phyloP scores from a whole-genome alignment of 2,888 invertebrate species.

The Trachelus tabidus region DNA sequence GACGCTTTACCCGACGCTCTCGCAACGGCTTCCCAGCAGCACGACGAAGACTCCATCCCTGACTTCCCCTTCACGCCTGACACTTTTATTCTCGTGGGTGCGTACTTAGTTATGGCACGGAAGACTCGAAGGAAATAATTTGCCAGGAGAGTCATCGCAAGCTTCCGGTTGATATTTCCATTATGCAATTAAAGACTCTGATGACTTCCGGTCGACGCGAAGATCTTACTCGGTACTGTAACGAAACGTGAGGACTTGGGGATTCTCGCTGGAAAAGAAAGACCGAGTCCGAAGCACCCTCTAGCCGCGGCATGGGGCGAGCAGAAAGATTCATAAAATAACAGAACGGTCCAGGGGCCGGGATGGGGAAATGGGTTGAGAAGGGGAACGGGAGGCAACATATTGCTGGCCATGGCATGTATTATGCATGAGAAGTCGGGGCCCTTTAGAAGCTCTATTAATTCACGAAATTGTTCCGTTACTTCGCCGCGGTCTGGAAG shows the following conservation, averaged over 20 bases:
- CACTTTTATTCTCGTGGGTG: not conserved
- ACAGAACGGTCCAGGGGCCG: conserved; percentile 23
- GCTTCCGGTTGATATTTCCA: not conserved
- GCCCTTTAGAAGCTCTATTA: conserved; percentile 49
- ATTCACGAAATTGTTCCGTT: conserved; percentile 51
- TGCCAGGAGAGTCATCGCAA: not conserved
- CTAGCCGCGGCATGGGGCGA: conserved; percentile 19
- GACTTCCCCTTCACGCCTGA: not conserved
- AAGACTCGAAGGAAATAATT: not conserved
- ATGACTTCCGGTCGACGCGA: not conserved
- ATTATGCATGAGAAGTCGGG: conserved; percentile 59
- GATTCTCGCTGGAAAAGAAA: conserved; percentile 2
- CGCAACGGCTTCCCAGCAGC: not conserved
- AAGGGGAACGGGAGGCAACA: conserved; percentile 42
- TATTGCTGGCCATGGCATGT: conserved; percentile 59
- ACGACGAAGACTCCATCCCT: not conserved
- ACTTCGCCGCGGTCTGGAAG: not conserved
- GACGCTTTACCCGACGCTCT: not conserved
- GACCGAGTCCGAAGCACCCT: conserved; percentile 7
- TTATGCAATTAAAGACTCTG: not conserved
- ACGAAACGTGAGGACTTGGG: not conserved
- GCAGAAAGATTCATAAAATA: conserved; percentile 58
- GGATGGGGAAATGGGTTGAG: not conserved
- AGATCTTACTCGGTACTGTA: not conserved
- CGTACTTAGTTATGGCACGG: not conserved